Evolutionary conservation across 1,140 invertebrate genomes (phyloP).

Genomic region (Ceratosolen fusciceps): DNA sequence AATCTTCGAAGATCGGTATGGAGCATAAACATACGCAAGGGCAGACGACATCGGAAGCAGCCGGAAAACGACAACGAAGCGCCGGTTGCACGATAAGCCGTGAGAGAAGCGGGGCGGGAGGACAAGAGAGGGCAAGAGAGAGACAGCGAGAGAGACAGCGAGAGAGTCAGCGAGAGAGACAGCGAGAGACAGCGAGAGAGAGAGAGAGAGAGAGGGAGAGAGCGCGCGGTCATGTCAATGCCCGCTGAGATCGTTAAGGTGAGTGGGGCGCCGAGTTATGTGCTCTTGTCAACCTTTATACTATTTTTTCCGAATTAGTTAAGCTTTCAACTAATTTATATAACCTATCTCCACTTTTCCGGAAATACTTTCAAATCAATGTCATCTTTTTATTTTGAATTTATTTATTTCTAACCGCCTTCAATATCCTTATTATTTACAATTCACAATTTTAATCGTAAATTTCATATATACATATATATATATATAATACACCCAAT

Average conservation of each 20-base stretch:
- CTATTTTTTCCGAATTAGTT: not conserved
- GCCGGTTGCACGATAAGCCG: constrained; percentile 13
- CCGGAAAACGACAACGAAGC: constrained; percentile 40
- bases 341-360: not conserved
- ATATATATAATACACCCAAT: too few species aligned
- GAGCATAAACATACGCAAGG: constrained; percentile 70
- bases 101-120: constrained; percentile 35
- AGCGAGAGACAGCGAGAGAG: constrained; percentile 31
- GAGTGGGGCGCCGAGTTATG: constrained; percentile 47
- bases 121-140: constrained; percentile 41
- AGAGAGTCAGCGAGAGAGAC: constrained; percentile 31
- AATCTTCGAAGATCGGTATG: constrained; percentile 68
- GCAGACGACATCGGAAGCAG: constrained; percentile 59
- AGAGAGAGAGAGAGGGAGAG: constrained; percentile 40
- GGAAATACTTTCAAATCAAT: not conserved
- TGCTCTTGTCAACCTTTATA: constrained; percentile 41
- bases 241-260: constrained; percentile 51
- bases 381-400: too few species aligned
- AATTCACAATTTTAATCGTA: too few species aligned
- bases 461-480: too few species aligned
- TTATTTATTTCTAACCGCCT: too few species aligned
- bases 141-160: constrained; percentile 42
- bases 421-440: too few species aligned
- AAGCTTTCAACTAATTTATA: not conserved
- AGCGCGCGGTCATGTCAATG: constrained; percentile 48